Conservation (phyloP, 2,113 vertebrate genomes). For the Rhinoptilus africanus region DNA sequence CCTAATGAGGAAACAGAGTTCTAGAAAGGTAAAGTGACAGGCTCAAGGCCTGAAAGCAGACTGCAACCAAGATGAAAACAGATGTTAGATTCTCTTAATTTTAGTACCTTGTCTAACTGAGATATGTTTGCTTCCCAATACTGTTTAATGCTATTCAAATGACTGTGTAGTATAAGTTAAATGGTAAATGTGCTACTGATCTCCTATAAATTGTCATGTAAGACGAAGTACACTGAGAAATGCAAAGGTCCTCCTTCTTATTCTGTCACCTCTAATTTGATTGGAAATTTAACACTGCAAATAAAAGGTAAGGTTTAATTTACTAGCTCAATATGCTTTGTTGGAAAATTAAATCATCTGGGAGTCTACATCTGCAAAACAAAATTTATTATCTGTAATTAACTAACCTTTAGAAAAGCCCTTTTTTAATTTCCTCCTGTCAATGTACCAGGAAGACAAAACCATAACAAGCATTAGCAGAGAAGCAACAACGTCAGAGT, state of each 20-base stretch:
- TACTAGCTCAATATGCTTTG: neutral
- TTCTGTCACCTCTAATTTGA: constrained; percentile 42
- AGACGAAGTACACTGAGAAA: neutral
- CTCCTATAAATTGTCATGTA: neutral
- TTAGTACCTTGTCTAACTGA: neutral
- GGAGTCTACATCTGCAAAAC: constrained; percentile 34
- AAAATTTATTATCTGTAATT: constrained; percentile 64
- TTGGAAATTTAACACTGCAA: constrained; percentile 43
- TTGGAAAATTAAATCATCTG: constrained; percentile 51
- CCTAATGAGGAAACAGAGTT: neutral
- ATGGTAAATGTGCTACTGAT: neutral
- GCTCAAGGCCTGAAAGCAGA: neutral
- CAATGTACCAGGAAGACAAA: neutral
- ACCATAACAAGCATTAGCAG: constrained; percentile 21
- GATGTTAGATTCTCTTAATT: neutral
- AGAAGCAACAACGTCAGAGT: neutral
- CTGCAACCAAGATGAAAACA: neutral
- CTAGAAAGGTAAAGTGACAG: neutral
- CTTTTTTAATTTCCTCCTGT: constrained; percentile 52
- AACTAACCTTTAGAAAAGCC: constrained; percentile 54
- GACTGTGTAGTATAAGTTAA: neutral
- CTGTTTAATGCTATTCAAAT: neutral
- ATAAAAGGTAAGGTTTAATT: constrained; percentile 57
- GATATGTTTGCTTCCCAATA: neutral
- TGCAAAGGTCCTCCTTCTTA: neutral